Conservation (phyloP, 1,140 invertebrate genomes). For the Rhynchophorus ferrugineus region DNA sequence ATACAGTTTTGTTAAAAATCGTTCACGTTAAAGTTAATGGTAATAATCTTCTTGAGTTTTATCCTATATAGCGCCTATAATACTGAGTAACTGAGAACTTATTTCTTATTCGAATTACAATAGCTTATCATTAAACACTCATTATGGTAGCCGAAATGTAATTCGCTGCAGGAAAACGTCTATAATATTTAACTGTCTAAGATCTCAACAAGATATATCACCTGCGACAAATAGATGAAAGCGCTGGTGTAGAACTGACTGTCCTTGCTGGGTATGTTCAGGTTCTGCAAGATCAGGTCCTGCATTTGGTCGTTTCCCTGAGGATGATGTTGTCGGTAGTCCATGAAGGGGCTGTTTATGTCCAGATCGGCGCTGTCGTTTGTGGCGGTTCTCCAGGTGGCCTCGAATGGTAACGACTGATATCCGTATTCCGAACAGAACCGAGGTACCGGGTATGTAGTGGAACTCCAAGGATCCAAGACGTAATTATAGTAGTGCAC, state of each 20-base stretch:
- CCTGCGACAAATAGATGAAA: slow-evolving; percentile 69
- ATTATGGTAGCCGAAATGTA: too few species aligned
- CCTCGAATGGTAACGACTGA: slow-evolving; percentile 74
- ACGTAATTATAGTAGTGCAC: slow-evolving; percentile 91
- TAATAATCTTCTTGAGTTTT: too few species aligned
- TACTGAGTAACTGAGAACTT: too few species aligned
- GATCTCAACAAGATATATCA: too few species aligned
- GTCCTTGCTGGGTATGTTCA: slow-evolving; percentile 49
- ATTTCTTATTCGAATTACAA: too few species aligned
- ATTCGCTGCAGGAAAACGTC: too few species aligned
- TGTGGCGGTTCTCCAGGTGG: slow-evolving; percentile 52
- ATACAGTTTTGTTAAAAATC: too few species aligned
- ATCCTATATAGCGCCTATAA: too few species aligned
- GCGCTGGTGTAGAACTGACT: slow-evolving; percentile 45
- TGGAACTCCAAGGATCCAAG: slow-evolving; percentile 70
- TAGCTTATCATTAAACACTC: too few species aligned
- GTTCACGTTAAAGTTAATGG: too few species aligned
- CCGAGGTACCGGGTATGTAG: slow-evolving; percentile 68
- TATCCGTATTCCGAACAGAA: slow-evolving; percentile 95
- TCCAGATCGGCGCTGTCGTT: slow-evolving; percentile 49
- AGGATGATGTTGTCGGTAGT: slow-evolving; percentile 77
- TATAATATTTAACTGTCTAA: too few species aligned
- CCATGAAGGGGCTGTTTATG: slow-evolving; percentile 53
- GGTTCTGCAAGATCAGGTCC: slow-evolving; percentile 50
- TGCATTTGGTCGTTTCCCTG: slow-evolving; percentile 57